Evolutionary conservation across 2,797 vertebrate species (phyloP).

Genomic region (Erpetoichthys calabaricus): DNA sequence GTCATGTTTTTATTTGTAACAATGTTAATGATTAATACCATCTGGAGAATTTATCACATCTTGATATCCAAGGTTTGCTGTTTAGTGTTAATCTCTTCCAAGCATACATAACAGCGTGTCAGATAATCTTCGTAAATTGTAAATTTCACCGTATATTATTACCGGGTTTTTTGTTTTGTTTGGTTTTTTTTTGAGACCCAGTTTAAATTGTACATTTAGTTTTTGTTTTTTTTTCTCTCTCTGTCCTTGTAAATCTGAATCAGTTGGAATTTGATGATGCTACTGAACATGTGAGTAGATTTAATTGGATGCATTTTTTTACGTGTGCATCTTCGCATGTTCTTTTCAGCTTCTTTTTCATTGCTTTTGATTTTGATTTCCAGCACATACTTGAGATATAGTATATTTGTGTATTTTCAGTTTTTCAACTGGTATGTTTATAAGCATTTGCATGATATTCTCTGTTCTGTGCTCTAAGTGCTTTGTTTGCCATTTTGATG

Average conservation of each 20-base stretch:
- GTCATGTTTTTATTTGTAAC: too few species aligned
- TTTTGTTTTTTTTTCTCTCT: slow-evolving; percentile 40
- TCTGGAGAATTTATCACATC: too few species aligned
- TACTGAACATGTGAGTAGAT: slow-evolving; percentile 93
- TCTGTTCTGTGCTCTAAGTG: background rate
- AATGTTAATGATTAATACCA: too few species aligned
- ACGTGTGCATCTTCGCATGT: slow-evolving; percentile 1
- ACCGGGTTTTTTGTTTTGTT: background rate
- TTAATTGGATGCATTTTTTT: slow-evolving; percentile 7
- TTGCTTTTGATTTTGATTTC: too few species aligned
- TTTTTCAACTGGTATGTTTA: background rate
- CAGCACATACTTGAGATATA: background rate
- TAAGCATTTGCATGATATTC: slow-evolving; percentile 1
- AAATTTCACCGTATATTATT: too few species aligned
- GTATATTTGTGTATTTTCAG: slow-evolving; percentile 9
- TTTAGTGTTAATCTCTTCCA: too few species aligned
- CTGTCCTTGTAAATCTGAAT: slow-evolving; percentile 48
- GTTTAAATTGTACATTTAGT: slow-evolving; percentile 3
- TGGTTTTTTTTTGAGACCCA: background rate
- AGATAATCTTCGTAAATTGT: too few species aligned
- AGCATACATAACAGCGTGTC: too few species aligned
- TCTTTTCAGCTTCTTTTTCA: background rate
- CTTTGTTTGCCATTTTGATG: background rate
- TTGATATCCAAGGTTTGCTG: too few species aligned
- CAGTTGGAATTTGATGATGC: slow-evolving; percentile 99